Base-by-base conservation (phyloP, 2,113 vertebrate species). In the Proteles cristata region DNA sequence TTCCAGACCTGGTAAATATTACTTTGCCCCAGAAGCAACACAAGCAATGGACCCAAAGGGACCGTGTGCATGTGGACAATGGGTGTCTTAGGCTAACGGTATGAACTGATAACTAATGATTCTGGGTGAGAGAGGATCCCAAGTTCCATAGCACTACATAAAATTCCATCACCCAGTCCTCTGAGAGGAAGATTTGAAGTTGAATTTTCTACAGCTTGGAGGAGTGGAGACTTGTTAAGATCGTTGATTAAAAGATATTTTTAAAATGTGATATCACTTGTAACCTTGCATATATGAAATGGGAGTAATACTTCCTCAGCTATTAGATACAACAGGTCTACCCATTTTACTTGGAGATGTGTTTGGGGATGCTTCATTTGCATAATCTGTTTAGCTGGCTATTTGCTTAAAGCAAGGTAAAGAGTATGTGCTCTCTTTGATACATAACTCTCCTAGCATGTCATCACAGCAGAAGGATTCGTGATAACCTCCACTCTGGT, bases 341-440 rank as follows among this genome's bases (percentile, higher is more conserved):
- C 50, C 48, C 50, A 63, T 95, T 77, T 53, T 91, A 87, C 11
- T 87, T 28, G 21, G 66, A n/a, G 26, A 66, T 81, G 53, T 73
- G 50, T 58, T 77, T 73, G 55, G 80, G 35, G 31, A 87, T 0
- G 10, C 66, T 91, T 74, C 6, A 53, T 89, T 83, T 79, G 21
- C 21, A 84, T 23, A 23, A 61, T 88, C 74, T 79, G 7, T 90
- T 87, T 16, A 73, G 77, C 63, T 61, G 39, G 45, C 39, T 84
- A 84, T 93, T 93, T 91, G 55, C 25, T 88, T 66, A 80, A 68
- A 95, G 28, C 84, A 55, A 48, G 88, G 55, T n/a, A 73, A 48
- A 88, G 61, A 14, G 8, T 17, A 10, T 88, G 39, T 61, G 17
- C 53, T 83, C n/a, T 61, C 33, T 82, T 87, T 45, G 39, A 43